phyloP scores from a whole-genome alignment of 2,113 vertebrate genomes.

The Bufo bufo region DNA sequence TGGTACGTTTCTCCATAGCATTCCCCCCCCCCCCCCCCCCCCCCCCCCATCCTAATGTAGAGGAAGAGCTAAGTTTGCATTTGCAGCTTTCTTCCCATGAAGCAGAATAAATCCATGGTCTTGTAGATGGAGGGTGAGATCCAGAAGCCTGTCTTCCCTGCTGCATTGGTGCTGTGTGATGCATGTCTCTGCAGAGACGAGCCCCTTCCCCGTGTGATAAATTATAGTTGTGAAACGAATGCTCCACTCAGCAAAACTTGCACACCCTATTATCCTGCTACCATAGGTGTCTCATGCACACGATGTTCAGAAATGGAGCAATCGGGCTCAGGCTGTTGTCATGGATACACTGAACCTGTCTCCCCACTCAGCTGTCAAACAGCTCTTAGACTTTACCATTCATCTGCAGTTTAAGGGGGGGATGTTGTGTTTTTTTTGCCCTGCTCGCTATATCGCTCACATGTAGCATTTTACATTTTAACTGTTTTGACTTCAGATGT shows the following conservation, averaged over 20 bases:
- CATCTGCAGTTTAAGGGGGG: conserved; percentile 25
- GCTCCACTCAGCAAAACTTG: conserved; percentile 45
- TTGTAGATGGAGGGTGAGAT: neutral
- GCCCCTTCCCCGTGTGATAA: conserved; percentile 29
- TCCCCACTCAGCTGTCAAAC: conserved; percentile 54
- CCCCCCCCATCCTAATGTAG: neutral
- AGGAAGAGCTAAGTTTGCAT: neutral
- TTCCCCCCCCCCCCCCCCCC: neutral
- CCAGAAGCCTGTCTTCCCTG: conserved; percentile 35
- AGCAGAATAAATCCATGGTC: neutral
- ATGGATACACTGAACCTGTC: conserved; percentile 56
- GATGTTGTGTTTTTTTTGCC: neutral
- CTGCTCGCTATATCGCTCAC: neutral
- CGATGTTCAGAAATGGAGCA: conserved; percentile 55
- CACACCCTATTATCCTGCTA: conserved; percentile 48
- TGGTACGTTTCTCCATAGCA: neutral
- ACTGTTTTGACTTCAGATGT: neutral
- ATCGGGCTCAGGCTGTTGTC: conserved; percentile 54
- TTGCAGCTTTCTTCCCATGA: neutral
- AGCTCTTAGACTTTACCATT: conserved; percentile 52
- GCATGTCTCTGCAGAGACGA: conserved; percentile 41
- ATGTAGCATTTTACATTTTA: neutral
- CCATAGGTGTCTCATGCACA: conserved; percentile 51
- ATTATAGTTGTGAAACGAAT: conserved; percentile 45
- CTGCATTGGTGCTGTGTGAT: conserved; percentile 27